These are phyloP conservation scores for Peromyscus maniculatus DNA, from an alignment of 2,113 vertebrate species.

Conservation along the genomic window DNA sequence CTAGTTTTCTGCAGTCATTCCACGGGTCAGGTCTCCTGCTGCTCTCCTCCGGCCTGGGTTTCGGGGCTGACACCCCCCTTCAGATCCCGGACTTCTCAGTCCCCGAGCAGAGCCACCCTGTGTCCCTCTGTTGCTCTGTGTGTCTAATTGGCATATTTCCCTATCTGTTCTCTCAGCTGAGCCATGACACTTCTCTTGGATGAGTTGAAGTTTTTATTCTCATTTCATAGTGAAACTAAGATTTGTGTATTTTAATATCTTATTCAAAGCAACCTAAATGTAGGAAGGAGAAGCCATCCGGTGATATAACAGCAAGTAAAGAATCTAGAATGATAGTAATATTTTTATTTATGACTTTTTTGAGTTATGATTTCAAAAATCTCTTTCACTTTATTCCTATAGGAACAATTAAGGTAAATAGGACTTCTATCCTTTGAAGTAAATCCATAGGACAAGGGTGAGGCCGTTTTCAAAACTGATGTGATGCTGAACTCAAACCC, in stretches of 20 bases:
- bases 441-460: background rate
- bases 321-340: background rate
- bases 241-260: background rate
- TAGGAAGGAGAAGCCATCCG: constrained; percentile 4
- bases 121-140: background rate
- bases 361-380: constrained; percentile 23
- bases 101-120: background rate
- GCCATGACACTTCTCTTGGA: background rate
- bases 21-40: background rate
- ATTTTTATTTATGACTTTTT: constrained; percentile 49
- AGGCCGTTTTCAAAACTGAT: background rate
- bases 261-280: background rate
- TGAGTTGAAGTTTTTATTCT: constrained; percentile 43
- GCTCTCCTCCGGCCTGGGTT: background rate
- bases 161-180: background rate
- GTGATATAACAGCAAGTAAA: background rate
- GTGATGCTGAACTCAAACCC: background rate
- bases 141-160: background rate
- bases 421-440: constrained; percentile 1
- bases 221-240: background rate
- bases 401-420: background rate
- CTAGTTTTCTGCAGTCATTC: background rate
- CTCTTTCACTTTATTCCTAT: constrained; percentile 14
- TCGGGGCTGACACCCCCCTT: background rate
- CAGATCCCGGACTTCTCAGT: background rate